Conservation (phyloP, 2,888 invertebrate genomes). For the Malacosoma neustria region DNA sequence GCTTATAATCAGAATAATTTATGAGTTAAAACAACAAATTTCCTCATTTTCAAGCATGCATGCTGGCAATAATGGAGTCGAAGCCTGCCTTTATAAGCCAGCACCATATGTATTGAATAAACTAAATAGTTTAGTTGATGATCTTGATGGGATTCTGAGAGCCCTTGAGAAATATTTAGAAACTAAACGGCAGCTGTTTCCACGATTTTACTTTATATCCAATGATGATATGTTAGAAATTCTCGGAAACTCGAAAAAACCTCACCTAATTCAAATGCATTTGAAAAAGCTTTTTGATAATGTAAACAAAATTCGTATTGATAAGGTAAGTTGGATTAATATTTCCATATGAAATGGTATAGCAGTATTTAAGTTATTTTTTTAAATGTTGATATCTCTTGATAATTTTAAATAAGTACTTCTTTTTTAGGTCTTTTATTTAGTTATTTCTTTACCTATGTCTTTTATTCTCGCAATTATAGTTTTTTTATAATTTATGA, state of each 20-base stretch:
- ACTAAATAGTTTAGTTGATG: slow-evolving; percentile 82
- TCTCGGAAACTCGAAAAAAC: slow-evolving; percentile 88
- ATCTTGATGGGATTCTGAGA: slow-evolving; percentile 86
- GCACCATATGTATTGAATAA: slow-evolving; percentile 78
- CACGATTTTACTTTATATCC: slow-evolving; percentile 80
- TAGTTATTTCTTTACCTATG: too few species aligned
- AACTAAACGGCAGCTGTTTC: slow-evolving; percentile 91
- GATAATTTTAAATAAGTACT: too few species aligned
- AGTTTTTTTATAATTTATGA: too few species aligned
- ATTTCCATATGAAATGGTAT: neutral
- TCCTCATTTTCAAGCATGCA: slow-evolving; percentile 47
- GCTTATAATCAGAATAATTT: too few species aligned
- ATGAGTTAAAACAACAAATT: too few species aligned
- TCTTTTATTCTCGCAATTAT: too few species aligned
- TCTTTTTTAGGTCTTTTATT: too few species aligned
- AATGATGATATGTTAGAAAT: slow-evolving; percentile 85
- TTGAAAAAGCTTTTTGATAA: slow-evolving; percentile 93
- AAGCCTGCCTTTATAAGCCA: slow-evolving; percentile 77
- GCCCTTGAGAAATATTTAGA: slow-evolving; percentile 91
- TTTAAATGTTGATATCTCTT: too few species aligned
- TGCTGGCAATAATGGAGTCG: slow-evolving; percentile 72
- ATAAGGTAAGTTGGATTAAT: slow-evolving; percentile 65
- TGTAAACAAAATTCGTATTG: slow-evolving; percentile 81
- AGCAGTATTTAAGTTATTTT: too few species aligned
- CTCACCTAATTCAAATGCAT: slow-evolving; percentile 88